A percentile compares a stretch with the other conserved stretches of the same genome.
These are phyloP conservation scores for Drosophila elegans DNA, from an alignment of 1,140 invertebrate genomes.

Conservation along the genomic window DNA sequence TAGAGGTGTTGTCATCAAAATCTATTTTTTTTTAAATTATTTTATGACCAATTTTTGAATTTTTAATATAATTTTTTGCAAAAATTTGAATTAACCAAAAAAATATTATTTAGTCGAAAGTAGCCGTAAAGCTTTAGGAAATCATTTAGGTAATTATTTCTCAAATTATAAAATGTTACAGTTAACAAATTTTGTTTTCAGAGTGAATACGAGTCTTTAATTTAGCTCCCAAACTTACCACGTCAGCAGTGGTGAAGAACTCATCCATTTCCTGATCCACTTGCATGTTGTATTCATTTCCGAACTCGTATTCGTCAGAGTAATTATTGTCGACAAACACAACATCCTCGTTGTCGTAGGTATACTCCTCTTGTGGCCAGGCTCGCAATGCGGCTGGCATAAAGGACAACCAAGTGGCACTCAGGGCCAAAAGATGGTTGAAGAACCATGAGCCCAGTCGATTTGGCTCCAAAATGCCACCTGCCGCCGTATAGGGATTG, in stretches of 20 bases:
- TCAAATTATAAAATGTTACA: too few relatives aligned
- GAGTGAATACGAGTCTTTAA: too few relatives aligned
- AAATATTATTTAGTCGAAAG: too few relatives aligned
- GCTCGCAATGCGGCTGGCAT: conserved; percentile 68
- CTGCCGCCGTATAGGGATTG: conserved; percentile 88
- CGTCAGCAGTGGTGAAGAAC: conserved; percentile 81
- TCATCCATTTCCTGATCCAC: conserved; percentile 80
- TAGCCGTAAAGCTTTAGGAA: too few relatives aligned
- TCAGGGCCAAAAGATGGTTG: conserved; percentile 71
- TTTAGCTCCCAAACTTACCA: conserved; percentile 31
- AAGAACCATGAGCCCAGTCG: conserved; percentile 72
- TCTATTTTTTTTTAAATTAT: too few relatives aligned
- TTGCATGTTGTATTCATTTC: conserved; percentile 68
- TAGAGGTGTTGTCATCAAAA: too few relatives aligned
- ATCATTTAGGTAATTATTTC: too few relatives aligned
- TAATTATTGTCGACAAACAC: conserved; percentile 78
- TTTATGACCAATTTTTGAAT: too few relatives aligned
- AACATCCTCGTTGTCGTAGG: conserved; percentile 79
- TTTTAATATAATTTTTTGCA: too few relatives aligned
- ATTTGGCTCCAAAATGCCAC: conserved; percentile 64
- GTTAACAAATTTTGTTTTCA: too few relatives aligned
- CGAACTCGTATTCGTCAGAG: conserved; percentile 80
- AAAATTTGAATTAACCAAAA: too few relatives aligned
- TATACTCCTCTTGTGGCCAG: conserved; percentile 84
- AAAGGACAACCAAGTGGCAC: conserved; percentile 72